These are phyloP conservation scores for Dunckerocampus dactyliophorus DNA, from an alignment of 2,113 vertebrate genomes.

Conservation along the genomic window DNA sequence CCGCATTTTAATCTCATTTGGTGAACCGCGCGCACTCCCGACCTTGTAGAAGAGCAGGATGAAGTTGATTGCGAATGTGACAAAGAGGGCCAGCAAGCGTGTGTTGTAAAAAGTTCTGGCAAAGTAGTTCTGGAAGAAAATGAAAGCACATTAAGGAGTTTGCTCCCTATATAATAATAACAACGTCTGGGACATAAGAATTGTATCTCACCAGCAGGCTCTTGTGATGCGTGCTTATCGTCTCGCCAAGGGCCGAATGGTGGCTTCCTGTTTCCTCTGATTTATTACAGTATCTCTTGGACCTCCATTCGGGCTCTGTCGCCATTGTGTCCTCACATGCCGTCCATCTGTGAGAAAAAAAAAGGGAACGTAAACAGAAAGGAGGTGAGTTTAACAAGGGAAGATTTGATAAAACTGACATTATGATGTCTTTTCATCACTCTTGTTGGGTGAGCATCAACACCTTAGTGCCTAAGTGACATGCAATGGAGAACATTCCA, in stretches of 20 bases:
- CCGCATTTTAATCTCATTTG: neutral
- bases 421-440: neutral
- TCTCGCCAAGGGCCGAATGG: slow-evolving; percentile 86
- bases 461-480: too few species aligned
- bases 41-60: slow-evolving; percentile 98
- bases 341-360: slow-evolving; percentile 55
- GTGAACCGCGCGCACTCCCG: slow-evolving; percentile 17
- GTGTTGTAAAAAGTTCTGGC: slow-evolving; percentile 95
- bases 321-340: slow-evolving; percentile 76
- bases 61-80: slow-evolving; percentile 95
- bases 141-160: neutral
- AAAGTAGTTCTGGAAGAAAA: slow-evolving; percentile 84
- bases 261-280: slow-evolving; percentile 78
- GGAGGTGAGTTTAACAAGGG: neutral
- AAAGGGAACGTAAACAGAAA: slow-evolving; percentile 8
- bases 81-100: slow-evolving; percentile 88
- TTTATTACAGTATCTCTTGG: slow-evolving; percentile 71
- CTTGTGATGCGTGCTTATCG: slow-evolving; percentile 82
- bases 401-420: neutral
- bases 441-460: too few species aligned
- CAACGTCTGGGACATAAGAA: neutral
- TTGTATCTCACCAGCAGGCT: slow-evolving; percentile 81
- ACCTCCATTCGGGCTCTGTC: slow-evolving; percentile 69
- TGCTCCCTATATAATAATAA: neutral
- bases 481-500: too few species aligned